phyloP scores from a whole-genome alignment of 2,888 invertebrate species.

The Calameuta idolon region DNA sequence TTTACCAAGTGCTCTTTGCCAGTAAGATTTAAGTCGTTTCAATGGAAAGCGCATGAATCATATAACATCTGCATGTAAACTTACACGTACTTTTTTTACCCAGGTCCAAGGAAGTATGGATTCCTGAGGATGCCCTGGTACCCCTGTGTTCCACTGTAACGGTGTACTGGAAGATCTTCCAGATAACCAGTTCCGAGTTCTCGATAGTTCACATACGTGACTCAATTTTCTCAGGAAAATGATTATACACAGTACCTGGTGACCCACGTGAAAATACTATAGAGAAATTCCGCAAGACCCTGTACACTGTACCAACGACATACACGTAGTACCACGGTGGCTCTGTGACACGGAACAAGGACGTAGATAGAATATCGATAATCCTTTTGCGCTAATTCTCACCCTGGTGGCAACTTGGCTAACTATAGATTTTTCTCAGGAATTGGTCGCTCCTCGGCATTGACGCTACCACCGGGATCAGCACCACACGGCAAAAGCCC shows the following conservation, averaged over 20 bases:
- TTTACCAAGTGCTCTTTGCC: not conserved
- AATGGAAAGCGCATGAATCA: not conserved
- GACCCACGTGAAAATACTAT: not conserved
- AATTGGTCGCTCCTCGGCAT: not conserved
- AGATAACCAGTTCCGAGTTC: not conserved
- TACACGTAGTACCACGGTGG: not conserved
- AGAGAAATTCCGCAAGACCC: not conserved
- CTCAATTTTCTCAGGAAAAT: not conserved
- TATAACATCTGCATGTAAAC: not conserved
- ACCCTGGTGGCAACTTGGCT: not conserved
- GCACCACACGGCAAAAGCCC: not conserved
- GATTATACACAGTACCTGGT: not conserved
- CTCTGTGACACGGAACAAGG: not conserved
- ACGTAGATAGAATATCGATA: not conserved
- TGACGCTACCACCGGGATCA: not conserved
- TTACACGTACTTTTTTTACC: not conserved
- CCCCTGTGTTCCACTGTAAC: not conserved
- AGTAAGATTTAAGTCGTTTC: not conserved
- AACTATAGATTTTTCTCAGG: not conserved
- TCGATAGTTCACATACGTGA: not conserved
- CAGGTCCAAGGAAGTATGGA: not conserved
- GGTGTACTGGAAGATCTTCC: not conserved
- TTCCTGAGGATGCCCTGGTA: not conserved
- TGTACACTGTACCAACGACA: not conserved
- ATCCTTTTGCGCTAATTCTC: not conserved